phyloP scores from a whole-genome alignment of 2,113 vertebrate genomes.

The Tympanuchus pallidicinctus region DNA sequence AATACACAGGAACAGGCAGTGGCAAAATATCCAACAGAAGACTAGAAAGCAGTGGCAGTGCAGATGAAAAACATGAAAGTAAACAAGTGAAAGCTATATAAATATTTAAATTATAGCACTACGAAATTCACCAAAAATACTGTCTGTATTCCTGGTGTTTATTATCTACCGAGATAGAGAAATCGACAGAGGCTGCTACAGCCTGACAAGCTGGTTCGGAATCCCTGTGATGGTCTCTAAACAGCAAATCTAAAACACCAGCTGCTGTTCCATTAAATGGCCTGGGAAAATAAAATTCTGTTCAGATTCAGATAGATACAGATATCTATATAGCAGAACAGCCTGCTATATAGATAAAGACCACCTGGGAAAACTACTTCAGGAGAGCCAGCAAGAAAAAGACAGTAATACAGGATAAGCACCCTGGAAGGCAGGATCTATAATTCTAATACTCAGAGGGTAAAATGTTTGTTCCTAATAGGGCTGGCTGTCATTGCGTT shows the following conservation, averaged over 20 bases:
- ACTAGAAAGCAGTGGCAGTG: not conserved
- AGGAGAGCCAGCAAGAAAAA: constrained; percentile 20
- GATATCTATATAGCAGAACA: not conserved
- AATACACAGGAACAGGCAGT: not conserved
- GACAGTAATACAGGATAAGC: not conserved
- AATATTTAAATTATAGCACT: not conserved
- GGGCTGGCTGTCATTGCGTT: not conserved
- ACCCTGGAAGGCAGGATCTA: not conserved
- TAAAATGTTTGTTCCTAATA: not conserved
- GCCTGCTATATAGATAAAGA: not conserved
- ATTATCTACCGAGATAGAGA: not conserved
- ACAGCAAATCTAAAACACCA: constrained; percentile 1
- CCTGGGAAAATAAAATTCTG: constrained; percentile 13
- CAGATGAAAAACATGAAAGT: not conserved
- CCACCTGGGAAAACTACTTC: not conserved
- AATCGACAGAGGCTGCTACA: not conserved
- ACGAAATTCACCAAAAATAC: not conserved
- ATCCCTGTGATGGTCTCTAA: constrained; percentile 15
- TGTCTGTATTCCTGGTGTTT: not conserved
- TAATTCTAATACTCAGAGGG: not conserved
- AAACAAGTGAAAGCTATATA: not conserved
- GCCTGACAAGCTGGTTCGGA: constrained; percentile 6
- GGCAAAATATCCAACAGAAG: not conserved
- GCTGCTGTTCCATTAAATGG: not conserved
- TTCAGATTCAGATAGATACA: not conserved